Evolutionary conservation across 2,888 invertebrate genomes (phyloP), one percentile per base, ranked within the genome.

Genomic region (Perizoma flavofasciatum): DNA sequence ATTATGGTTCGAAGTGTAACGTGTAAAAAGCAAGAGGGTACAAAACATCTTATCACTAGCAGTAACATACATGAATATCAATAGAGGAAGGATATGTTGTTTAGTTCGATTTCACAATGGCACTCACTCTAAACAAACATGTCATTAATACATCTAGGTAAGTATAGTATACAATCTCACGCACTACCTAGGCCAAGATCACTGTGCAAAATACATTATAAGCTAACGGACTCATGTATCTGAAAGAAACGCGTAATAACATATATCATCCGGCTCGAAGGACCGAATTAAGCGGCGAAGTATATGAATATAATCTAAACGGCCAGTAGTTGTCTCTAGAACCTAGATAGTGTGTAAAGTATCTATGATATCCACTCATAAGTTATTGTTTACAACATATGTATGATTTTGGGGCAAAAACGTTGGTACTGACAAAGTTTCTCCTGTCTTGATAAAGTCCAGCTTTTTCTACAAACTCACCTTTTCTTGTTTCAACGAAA

Each of bases 61-160:
- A 6, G 7, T 37, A 62, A 43, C 52, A 59, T 55, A 61, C 47
- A 59, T 34, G 39, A 53, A 57, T 50, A 65, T 50, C 10, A 50
- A 48, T 50, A 52, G 33, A 52, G 45, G 54, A 59, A 61, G 45
- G 69, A 70, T 70, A 70, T 70, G 69, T 70, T 47, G 47, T 54
- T 61, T 66, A 60, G 59, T 55, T 65, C 65, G 65, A 68, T 67
- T 63, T 66, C 70, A 67, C 61, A 73, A 77, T 77, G 76, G 75
- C 77, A 68, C 66, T 55, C 55, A 57, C 53, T 57, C 49, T 50
- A 57, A 52, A 56, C 49, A 39, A 10, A 55, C 22, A n/a, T 6
- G 22, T 4, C 9, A n/a, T 43, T 11, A 10, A 5, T 11, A 43
- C n/a, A 7, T 37, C 37, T 7, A 37, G 1, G 37, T 37, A 5